A percentile compares a stretch with the other conserved stretches of the same genome.
These are phyloP conservation scores for Potorous gilbertii DNA, from an alignment of 2,797 vertebrate genomes.

Conservation along the genomic window DNA sequence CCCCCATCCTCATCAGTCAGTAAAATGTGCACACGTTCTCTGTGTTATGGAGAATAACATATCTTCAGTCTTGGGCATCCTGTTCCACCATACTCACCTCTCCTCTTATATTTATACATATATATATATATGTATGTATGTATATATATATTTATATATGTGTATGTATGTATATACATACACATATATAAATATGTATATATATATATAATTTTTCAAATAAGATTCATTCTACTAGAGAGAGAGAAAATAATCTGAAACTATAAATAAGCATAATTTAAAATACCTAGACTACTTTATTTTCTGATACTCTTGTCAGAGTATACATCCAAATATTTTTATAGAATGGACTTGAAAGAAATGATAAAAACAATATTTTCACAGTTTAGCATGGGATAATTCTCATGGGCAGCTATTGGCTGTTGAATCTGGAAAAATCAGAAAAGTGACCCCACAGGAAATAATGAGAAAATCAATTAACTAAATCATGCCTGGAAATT, in stretches of 20 bases:
- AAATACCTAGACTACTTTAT: slow-evolving; percentile 14
- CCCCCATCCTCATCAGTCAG: background rate
- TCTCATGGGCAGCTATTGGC: background rate
- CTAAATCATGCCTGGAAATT: background rate
- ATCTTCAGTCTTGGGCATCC: background rate
- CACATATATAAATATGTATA: no score
- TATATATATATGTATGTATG: no score
- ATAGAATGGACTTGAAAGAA: slow-evolving; percentile 18
- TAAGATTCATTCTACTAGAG: background rate
- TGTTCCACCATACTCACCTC: background rate
- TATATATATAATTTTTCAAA: background rate
- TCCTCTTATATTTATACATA: background rate
- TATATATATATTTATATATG: background rate
- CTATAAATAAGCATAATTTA: background rate
- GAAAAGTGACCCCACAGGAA: background rate
- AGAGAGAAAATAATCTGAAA: background rate
- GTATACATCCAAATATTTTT: slow-evolving; percentile 24
- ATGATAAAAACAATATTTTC: background rate
- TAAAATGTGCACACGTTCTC: background rate
- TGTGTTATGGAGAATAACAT: background rate
- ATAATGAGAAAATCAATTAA: background rate
- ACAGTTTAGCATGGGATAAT: background rate
- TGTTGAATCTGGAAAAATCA: background rate
- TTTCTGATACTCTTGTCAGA: slow-evolving; percentile 2
- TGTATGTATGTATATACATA: no score